Evolutionary conservation across 92 coral and sea anemone species (phyloP).

Genomic region (Meandrina meandrites): DNA sequence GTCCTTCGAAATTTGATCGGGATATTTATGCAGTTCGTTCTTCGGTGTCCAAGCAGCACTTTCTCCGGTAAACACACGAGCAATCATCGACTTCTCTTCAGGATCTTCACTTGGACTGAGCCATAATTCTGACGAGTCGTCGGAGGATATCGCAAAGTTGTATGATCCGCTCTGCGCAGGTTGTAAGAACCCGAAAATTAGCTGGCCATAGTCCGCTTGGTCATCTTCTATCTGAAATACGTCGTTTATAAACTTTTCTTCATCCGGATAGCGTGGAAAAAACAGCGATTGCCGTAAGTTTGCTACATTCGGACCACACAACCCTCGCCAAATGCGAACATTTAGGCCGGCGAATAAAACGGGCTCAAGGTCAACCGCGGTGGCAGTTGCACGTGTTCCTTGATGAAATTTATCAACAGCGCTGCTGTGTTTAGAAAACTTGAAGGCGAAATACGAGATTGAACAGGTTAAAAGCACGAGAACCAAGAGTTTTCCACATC

Average conservation of each 20-base stretch:
- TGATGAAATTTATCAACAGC: not conserved
- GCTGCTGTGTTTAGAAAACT: not conserved
- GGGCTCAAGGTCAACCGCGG: not conserved
- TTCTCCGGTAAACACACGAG: not conserved
- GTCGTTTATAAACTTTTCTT: slow-evolving; percentile 23
- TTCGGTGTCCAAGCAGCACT: slow-evolving; percentile 2
- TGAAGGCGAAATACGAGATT: not conserved
- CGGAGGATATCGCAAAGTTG: too few species aligned
- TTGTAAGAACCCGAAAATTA: slow-evolving; percentile 40
- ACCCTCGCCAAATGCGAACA: slow-evolving; percentile 49
- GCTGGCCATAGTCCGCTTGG: slow-evolving; percentile 40
- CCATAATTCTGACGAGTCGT: too few species aligned
- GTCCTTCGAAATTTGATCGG: not conserved
- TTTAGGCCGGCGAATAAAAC: not conserved
- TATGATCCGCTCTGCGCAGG: slow-evolving; percentile 8
- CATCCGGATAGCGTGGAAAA: slow-evolving; percentile 52
- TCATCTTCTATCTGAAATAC: slow-evolving; percentile 14
- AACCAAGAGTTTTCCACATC: not conserved
- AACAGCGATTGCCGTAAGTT: slow-evolving; percentile 19
- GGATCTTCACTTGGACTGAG: slow-evolving; percentile 45
- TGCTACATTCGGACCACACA: slow-evolving; percentile 36
- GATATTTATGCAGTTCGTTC: slow-evolving; percentile 20
- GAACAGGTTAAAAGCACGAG: not conserved
- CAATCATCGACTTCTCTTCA: slow-evolving; percentile 1
- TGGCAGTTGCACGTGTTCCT: not conserved